Evolutionary conservation across 2,113 vertebrate genomes (phyloP), one percentile per base, ranked within the genome.

Genomic region (Solea solea): DNA sequence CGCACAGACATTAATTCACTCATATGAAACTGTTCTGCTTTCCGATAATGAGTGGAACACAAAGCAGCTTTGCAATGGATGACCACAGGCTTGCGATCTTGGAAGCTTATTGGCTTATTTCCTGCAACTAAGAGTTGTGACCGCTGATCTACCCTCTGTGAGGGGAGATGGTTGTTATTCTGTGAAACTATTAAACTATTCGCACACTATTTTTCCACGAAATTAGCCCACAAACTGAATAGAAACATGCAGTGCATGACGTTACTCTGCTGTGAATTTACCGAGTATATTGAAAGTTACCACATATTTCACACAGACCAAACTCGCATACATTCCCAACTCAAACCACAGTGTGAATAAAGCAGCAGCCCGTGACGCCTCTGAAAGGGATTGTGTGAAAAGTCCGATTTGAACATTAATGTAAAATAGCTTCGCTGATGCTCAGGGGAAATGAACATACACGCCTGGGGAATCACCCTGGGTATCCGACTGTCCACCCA

Each of bases 401-500:
- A 82, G 55, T 64, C 61, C 6, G 25, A 54, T 62, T 55, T 72
- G 57, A 48, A 56, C 64, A 70, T 81, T 80, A 62, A 69, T 80
- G 71, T 65, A 54, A 78, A 81, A 80, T 14, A 64, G 28, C 80
- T 80, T 7, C 15, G 40, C 48, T 42, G 54, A 82, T 71, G 5
- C 76, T 62, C 25, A n/a, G 49, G 73, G 78, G 69, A 73, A 80
- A 76, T 56, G 71, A 81, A 41, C 78, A 50, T 46, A 42, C 16
- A 28, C 80, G 75, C 72, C 68, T 3, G 27, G 76, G 88, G 85
- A 85, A 69, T 82, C 71, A 72, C 79, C 69, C 74, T 53, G 59
- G 58, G 57, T 84, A 62, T 85, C 74, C 55, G 50, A 74, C 81
- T 82, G 88, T 86, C 91, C 72, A 15, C 79, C 58, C 72, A 83